phyloP scores from a whole-genome alignment of 2,888 invertebrate species.

The Diaphora mendica region DNA sequence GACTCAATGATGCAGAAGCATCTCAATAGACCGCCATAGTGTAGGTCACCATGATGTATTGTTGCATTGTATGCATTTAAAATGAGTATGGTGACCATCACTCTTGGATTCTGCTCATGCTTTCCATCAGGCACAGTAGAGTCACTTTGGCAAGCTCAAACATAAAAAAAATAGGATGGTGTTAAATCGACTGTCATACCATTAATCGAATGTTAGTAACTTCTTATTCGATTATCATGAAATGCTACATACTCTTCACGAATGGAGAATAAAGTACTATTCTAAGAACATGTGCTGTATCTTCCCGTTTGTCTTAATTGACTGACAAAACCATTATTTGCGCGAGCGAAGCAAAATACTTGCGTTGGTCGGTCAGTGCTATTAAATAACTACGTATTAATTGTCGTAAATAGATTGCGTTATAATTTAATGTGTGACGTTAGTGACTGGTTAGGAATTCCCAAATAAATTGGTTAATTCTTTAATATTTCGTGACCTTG shows the following conservation, averaged over 20 bases:
- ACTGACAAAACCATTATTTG: too few relatives aligned
- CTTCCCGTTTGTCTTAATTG: too few relatives aligned
- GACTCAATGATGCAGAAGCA: too few relatives aligned
- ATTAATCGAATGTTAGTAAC: not conserved
- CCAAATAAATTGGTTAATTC: not conserved
- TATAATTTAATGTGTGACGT: not conserved
- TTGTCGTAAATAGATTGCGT: not conserved
- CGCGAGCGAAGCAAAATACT: not conserved
- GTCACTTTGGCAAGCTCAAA: too few relatives aligned
- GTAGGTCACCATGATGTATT: too few relatives aligned
- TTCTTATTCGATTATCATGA: not conserved
- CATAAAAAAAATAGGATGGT: too few relatives aligned
- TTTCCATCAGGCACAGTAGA: too few relatives aligned
- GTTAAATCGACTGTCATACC: not conserved
- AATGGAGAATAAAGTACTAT: not conserved
- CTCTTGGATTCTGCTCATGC: too few relatives aligned
- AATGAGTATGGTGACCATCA: too few relatives aligned
- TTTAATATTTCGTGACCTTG: conserved; percentile 21
- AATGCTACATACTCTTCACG: not conserved
- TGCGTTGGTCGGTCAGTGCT: not conserved
- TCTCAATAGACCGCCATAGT: too few relatives aligned
- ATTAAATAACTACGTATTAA: not conserved
- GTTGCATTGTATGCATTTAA: too few relatives aligned
- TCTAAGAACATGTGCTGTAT: too few relatives aligned
- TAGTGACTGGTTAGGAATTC: conserved; percentile 1